Evolutionary conservation across 2,113 vertebrate species (phyloP).

Genomic region (Corythoichthys intestinalis): DNA sequence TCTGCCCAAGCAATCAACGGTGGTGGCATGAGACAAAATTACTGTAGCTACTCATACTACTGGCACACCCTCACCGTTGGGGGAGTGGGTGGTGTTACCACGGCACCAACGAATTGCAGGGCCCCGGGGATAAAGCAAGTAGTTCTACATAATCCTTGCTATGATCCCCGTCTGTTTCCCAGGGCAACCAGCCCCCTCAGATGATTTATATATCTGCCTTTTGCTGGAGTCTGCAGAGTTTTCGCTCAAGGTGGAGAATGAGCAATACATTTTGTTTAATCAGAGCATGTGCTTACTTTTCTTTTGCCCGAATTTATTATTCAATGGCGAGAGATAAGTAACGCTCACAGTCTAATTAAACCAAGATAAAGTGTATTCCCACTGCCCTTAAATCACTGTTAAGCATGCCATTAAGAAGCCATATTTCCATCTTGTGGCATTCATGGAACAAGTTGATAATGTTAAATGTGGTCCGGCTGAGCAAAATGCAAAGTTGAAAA

Average conservation of each 20-base stretch:
- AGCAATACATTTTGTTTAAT: constrained; percentile 45
- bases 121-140: constrained; percentile 29
- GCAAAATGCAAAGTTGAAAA: neutral
- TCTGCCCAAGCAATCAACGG: constrained; percentile 15
- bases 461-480: neutral
- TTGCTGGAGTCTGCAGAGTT: constrained; percentile 34
- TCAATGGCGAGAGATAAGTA: constrained; percentile 13
- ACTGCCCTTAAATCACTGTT: neutral
- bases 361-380: constrained; percentile 4
- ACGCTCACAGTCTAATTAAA: constrained; percentile 18
- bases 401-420: constrained; percentile 13
- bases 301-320: constrained; percentile 16
- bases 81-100: constrained; percentile 22
- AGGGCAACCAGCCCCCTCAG: constrained; percentile 47
- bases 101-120: constrained; percentile 37
- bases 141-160: constrained; percentile 50
- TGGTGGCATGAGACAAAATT: constrained; percentile 6
- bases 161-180: constrained; percentile 51
- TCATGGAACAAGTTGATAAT: neutral
- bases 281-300: constrained; percentile 14
- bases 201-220: constrained; percentile 57
- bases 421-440: neutral
- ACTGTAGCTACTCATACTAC: constrained; percentile 12
- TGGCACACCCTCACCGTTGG: constrained; percentile 24
- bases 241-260: constrained; percentile 43